Evolutionary conservation across 2,113 vertebrate genomes (phyloP).

Genomic region (Zingel zingel): DNA sequence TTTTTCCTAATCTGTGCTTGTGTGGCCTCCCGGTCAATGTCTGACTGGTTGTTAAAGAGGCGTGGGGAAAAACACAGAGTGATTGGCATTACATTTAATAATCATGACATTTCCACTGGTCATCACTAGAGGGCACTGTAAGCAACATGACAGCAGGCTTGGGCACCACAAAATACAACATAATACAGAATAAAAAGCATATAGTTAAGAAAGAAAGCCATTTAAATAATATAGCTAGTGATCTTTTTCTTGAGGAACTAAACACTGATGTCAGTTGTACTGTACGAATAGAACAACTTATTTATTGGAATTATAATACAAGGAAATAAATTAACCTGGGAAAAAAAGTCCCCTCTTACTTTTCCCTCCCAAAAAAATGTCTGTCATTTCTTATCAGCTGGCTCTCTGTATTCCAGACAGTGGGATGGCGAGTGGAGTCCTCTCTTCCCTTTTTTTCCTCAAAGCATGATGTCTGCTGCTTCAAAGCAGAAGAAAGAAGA

Average conservation of each 20-base stretch:
- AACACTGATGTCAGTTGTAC: slow-evolving; percentile 80
- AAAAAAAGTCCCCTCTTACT: slow-evolving; percentile 8
- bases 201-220: slow-evolving; percentile 76
- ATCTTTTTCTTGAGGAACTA: slow-evolving; percentile 77
- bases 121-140: slow-evolving; percentile 86
- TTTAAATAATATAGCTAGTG: slow-evolving; percentile 78
- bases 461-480: slow-evolving; percentile 30
- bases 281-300: slow-evolving; percentile 82
- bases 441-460: slow-evolving; percentile 11
- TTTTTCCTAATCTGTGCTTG: slow-evolving; percentile 24
- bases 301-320: slow-evolving; percentile 84
- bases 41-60: slow-evolving; percentile 50
- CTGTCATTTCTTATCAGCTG: slow-evolving; percentile 47
- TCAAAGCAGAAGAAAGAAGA: slow-evolving; percentile 32
- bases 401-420: slow-evolving; percentile 55
- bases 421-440: slow-evolving; percentile 41
- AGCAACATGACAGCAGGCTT: slow-evolving; percentile 85
- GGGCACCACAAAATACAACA: slow-evolving; percentile 82
- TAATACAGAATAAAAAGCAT: slow-evolving; percentile 78
- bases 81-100: slow-evolving; percentile 75
- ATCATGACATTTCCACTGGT: slow-evolving; percentile 81
- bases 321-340: slow-evolving; percentile 84
- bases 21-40: slow-evolving; percentile 34
- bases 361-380: slow-evolving; percentile 53
- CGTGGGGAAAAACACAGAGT: slow-evolving; percentile 60